Conservation (phyloP, 2,113 vertebrate genomes). For the Ciconia boyciana region DNA sequence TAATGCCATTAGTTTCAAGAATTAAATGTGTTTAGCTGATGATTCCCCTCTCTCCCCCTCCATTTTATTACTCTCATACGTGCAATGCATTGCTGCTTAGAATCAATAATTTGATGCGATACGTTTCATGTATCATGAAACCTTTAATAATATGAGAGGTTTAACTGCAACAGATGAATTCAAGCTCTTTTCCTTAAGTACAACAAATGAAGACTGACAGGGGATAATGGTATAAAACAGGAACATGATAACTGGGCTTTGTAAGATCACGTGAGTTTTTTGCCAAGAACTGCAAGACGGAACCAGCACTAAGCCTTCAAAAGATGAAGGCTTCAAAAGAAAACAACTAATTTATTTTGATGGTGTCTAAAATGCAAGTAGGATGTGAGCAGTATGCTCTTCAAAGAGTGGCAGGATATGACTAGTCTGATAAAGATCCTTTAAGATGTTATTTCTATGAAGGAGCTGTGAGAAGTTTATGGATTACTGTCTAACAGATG, state of each 20-base stretch:
- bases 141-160: not conserved
- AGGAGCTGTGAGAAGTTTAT: not conserved
- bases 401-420: not conserved
- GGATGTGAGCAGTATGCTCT: not conserved
- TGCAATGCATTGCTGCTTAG: not conserved
- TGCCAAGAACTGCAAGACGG: not conserved
- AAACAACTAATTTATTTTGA: slow-evolving; percentile 20
- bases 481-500: not conserved
- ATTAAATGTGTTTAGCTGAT: not conserved
- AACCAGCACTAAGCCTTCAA: not conserved
- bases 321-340: slow-evolving; percentile 29
- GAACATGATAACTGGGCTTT: not conserved
- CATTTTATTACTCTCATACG: not conserved
- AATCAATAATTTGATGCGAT: not conserved
- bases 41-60: not conserved
- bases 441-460: not conserved
- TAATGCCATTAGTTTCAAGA: not conserved
- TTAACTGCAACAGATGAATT: slow-evolving; percentile 15
- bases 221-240: not conserved
- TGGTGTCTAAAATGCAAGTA: not conserved
- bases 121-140: not conserved
- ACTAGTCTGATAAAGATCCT: not conserved
- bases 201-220: not conserved
- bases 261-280: not conserved
- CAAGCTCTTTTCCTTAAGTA: slow-evolving; percentile 4